Evolutionary conservation across 2,797 vertebrate genomes (phyloP), one percentile per base, ranked within the genome.

Genomic region (Zonotrichia albicollis): DNA sequence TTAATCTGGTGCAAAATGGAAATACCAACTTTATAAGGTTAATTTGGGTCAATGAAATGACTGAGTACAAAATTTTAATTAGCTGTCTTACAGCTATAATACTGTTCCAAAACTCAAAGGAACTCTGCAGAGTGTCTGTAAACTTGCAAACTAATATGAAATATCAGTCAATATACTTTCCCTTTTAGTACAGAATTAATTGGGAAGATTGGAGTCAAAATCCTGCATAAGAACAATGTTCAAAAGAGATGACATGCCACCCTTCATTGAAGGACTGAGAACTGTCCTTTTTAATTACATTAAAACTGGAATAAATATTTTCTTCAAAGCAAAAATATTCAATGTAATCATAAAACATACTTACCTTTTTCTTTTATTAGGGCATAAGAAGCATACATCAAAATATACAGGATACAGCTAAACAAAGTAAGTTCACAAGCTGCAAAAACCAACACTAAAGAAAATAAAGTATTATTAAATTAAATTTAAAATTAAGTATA

Each of bases 31-130:
- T 92, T 64, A 92, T 60, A 57, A 86, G 40, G 55, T 67, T 94
- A 82, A 55, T 93, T 87, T 92, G 76, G 55, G 43, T 84, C 91
- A 95, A 77, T 74, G 58, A 92, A 95, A 96, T 60, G 34, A 87
- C 58, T 46, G 48, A 89, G 93, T 61, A 85, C 40, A 93, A 93
- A 74, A 61, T 48, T 91, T 90, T 89, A 94, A 68, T 84, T 60
- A 72, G 54, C 10, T 58, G 22, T 87, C 66, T 95, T 60, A 73
- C 61, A 90, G 29, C 61, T 86, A 36, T 27, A 67, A 50, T 25
- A 85, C 71, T 27, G 77, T 81, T 55, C 20, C 18, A 91, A 93
- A 95, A 89, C 68, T 84, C 42, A 43, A 82, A 92, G 45, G 40
- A 94, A 62, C 32, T 66, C 27, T 78, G 22, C 2, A 4, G 7